These are phyloP conservation scores for Vespertilio murinus DNA, from an alignment of 2,797 vertebrate genomes.

Conservation along the genomic window DNA sequence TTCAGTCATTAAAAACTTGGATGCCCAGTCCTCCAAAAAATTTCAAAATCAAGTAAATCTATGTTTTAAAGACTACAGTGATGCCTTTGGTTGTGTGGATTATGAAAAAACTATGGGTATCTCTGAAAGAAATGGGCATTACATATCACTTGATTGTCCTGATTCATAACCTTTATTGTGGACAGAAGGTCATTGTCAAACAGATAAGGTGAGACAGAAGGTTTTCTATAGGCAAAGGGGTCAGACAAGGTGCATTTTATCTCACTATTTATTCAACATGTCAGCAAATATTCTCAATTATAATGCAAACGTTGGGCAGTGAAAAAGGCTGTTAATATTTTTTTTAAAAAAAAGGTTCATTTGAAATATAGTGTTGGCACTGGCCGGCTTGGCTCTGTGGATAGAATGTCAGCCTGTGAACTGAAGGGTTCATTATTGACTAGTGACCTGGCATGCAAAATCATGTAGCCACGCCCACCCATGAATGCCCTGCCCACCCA, in stretches of 20 bases:
- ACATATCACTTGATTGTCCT: not conserved
- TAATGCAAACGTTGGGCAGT: not conserved
- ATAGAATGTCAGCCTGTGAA: too few relatives aligned
- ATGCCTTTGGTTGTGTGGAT: not conserved
- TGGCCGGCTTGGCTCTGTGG: too few relatives aligned
- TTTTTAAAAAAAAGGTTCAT: not conserved
- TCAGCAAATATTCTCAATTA: not conserved
- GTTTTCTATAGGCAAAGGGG: not conserved
- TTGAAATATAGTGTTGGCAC: not conserved
- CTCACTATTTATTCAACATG: not conserved
- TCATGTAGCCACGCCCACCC: too few relatives aligned
- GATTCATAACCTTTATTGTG: not conserved
- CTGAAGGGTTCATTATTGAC: too few relatives aligned
- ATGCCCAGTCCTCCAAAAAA: not conserved
- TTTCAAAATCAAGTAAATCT: not conserved
- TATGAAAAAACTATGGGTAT: not conserved
- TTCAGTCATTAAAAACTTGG: not conserved
- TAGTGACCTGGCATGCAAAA: too few relatives aligned
- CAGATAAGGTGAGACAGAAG: too few relatives aligned
- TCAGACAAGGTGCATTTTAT: not conserved
- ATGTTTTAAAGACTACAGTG: not conserved
- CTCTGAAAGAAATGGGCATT: not conserved
- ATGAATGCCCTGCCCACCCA: too few relatives aligned
- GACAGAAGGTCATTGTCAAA: not conserved
- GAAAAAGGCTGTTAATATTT: not conserved